These are phyloP conservation scores for Hypsibius dujardini DNA, from an alignment of 1,140 invertebrate genomes.

Conservation along the genomic window DNA sequence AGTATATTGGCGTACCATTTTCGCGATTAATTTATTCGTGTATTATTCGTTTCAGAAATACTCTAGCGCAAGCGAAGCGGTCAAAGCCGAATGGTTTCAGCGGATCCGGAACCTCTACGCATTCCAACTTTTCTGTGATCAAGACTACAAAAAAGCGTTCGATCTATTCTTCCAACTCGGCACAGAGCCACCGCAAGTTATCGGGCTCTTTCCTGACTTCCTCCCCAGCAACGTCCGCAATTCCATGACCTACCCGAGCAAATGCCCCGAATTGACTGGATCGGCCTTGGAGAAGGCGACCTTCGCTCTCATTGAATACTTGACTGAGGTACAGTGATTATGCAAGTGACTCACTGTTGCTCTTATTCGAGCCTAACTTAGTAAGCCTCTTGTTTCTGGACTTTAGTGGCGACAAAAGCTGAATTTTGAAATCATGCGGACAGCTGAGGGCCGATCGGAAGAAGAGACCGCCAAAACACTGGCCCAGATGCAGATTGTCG, in stretches of 20 bases:
- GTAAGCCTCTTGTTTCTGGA: background rate
- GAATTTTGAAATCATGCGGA: slow-evolving; percentile 31
- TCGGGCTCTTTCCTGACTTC: slow-evolving; percentile 74
- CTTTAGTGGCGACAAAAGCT: slow-evolving; percentile 34
- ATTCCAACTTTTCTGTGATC: slow-evolving; percentile 69
- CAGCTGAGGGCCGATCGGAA: slow-evolving; percentile 16
- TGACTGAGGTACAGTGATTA: slow-evolving; percentile 49
- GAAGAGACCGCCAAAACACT: background rate
- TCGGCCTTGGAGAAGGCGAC: slow-evolving; percentile 68
- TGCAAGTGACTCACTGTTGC: background rate
- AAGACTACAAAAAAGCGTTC: slow-evolving; percentile 72
- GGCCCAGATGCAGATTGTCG: slow-evolving; percentile 60
- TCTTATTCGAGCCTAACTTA: too few relatives aligned
- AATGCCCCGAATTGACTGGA: slow-evolving; percentile 49
- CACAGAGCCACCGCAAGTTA: slow-evolving; percentile 83
- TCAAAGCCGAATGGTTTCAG: slow-evolving; percentile 54
- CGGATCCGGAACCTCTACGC: slow-evolving; percentile 77
- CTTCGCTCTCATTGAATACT: slow-evolving; percentile 69
- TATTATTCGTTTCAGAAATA: background rate
- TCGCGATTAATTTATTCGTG: too few relatives aligned
- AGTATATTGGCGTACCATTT: slow-evolving; percentile 46
- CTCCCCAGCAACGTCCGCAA: slow-evolving; percentile 47
- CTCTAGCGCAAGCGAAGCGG: background rate
- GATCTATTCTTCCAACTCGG: slow-evolving; percentile 66
- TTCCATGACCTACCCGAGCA: slow-evolving; percentile 40